phyloP scores from a whole-genome alignment of 1,140 invertebrate species.

The Anadara kagoshimensis region DNA sequence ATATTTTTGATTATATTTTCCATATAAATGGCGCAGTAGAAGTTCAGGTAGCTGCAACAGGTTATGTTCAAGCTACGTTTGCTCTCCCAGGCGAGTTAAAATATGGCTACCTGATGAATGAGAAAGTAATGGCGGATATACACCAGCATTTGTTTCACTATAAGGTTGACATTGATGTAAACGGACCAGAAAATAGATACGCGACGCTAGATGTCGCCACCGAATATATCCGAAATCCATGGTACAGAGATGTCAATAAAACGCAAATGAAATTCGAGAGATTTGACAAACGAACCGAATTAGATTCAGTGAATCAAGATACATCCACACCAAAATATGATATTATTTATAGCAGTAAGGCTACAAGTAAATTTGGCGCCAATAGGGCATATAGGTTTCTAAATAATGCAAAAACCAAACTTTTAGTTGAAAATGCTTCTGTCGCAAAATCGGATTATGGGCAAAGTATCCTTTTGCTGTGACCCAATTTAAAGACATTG shows the following conservation, averaged over 20 bases:
- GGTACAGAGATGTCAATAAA: slow-evolving; percentile 48
- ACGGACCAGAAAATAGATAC: slow-evolving; percentile 57
- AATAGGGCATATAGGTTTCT: slow-evolving; percentile 61
- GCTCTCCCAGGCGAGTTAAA: slow-evolving; percentile 42
- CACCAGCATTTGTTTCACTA: slow-evolving; percentile 68
- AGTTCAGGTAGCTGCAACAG: slow-evolving; percentile 58
- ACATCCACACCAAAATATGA: slow-evolving; percentile 42
- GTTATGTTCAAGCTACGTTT: slow-evolving; percentile 64
- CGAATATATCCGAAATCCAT: slow-evolving; percentile 44
- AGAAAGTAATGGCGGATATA: slow-evolving; percentile 55
- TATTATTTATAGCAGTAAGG: slow-evolving; percentile 52
- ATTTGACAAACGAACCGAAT: slow-evolving; percentile 46
- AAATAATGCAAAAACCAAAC: slow-evolving; percentile 50
- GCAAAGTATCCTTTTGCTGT: slow-evolving; percentile 65
- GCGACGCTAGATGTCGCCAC: slow-evolving; percentile 56
- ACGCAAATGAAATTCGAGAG: slow-evolving; percentile 53
- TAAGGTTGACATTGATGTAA: slow-evolving; percentile 66
- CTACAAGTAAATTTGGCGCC: slow-evolving; percentile 49
- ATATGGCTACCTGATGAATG: slow-evolving; percentile 52
- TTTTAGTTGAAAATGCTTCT: slow-evolving; percentile 54
- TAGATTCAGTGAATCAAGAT: slow-evolving; percentile 32
- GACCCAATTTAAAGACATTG: slow-evolving; percentile 66
- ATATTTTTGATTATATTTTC: slow-evolving; percentile 71
- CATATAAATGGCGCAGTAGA: slow-evolving; percentile 67
- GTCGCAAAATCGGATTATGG: slow-evolving; percentile 59